Evolutionary conservation across 2,113 vertebrate genomes (phyloP).

Genomic region (Zosterops borbonicus): DNA sequence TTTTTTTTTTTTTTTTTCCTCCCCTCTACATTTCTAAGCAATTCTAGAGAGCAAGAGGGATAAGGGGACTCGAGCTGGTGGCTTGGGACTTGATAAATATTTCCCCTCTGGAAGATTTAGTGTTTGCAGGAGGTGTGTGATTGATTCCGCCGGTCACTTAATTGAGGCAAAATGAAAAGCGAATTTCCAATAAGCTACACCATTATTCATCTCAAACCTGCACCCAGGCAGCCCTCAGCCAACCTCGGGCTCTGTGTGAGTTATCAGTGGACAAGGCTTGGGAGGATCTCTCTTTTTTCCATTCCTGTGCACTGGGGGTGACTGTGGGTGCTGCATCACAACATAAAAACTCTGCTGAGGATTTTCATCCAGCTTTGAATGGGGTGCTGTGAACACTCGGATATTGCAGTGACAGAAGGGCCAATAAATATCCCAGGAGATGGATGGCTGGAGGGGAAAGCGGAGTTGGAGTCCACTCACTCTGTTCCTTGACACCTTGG

Average conservation of each 20-base stretch:
- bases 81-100: conserved; percentile 73
- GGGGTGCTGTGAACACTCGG: background rate
- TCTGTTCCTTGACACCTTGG: background rate
- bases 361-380: background rate
- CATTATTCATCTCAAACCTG: conserved; percentile 66
- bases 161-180: conserved; percentile 79
- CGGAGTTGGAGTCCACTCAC: background rate
- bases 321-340: rapidly evolving
- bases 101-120: conserved; percentile 75
- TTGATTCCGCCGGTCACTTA: conserved; percentile 75
- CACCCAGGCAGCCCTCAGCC: conserved; percentile 54
- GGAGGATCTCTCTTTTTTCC: background rate
- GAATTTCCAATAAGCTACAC: conserved; percentile 75
- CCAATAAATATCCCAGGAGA: background rate
- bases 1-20: rapidly evolving
- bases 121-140: conserved; percentile 71
- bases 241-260: background rate
- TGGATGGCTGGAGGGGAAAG: background rate
- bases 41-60: background rate
- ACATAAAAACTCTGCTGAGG: rapidly evolving
- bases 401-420: background rate
- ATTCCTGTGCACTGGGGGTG: background rate
- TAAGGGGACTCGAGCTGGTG: conserved; percentile 30
- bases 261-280: background rate
- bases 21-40: background rate